Base-by-base conservation (phyloP, 2,888 invertebrate species). In the Drosophila antonietae region DNA sequence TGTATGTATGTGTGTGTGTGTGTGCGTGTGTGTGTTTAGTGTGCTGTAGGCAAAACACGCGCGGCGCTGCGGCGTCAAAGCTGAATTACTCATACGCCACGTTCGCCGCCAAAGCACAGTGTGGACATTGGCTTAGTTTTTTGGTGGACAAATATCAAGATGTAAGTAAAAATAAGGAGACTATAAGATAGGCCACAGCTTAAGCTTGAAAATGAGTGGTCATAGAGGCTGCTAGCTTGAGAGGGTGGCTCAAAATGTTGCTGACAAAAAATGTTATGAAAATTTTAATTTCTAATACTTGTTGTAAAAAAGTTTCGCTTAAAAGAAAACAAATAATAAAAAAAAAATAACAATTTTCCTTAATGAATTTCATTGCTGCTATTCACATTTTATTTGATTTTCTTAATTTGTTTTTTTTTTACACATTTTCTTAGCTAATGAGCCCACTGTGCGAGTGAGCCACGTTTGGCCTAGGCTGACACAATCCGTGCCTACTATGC, bases 71-170 rank as follows among this genome's bases (percentile, higher is more conserved):
- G 83, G 85, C 85, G 86, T 85, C 85, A 81, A 85, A 85, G 88
- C 83, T 77, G 83, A 82, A 87, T 87, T 87, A 87, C 86, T 88
- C 86, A 87, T 87, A 86, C 88, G 86, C 88, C 81, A 74, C 86
- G 80, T 78, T 76, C 67, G 75, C 82, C 82, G 41, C 3, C 56
- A 33, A 12, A 12, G 49, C 49, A 51, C 49, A 51, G 49, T 51
- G 49, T 4, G 12, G 31, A 10, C 18, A 18, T 7, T 18, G 6
- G 12, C 2, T 5, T 3, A 49, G 31, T 33, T 49, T 18, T 3
- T 9, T 28, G 28, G 0, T 12, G 1, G 10, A 5, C 5, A 18
- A 31, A 6, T n/a, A 31, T n/a, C 1, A n/a, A 31, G 10, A 6
- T 49, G n/a, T n/a, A 12, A 31, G 2, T 2, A 12, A n/a, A n/a